Conservation (phyloP, 2,113 vertebrate species). For the Onychostruthus taczanowskii region DNA sequence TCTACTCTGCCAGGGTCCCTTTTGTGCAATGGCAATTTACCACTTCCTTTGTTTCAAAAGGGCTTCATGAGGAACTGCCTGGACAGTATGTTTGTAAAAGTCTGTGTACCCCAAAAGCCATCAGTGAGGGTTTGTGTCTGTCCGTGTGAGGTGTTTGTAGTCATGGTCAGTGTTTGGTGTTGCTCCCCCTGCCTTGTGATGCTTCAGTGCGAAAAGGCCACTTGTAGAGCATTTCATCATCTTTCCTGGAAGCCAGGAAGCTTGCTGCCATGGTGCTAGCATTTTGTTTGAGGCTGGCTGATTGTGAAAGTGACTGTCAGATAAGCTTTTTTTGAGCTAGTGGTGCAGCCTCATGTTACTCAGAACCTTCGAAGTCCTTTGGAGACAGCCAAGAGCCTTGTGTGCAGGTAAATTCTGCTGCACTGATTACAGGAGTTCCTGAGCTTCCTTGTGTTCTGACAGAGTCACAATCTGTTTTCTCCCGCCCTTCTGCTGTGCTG, state of each 20-base stretch:
- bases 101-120: accelerated
- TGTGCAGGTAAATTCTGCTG: neutral
- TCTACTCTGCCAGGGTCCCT: neutral
- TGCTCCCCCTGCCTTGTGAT: neutral
- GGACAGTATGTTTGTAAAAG: neutral
- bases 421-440: neutral
- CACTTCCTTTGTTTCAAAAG: neutral
- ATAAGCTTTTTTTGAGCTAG: neutral
- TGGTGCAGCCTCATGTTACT: accelerated
- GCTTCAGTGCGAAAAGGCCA: neutral
- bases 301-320: neutral
- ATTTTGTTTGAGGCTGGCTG: neutral
- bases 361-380: neutral
- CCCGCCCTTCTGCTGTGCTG: neutral
- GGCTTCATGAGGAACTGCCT: neutral
- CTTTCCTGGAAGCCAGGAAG: neutral
- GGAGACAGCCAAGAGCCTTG: neutral
- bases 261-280: neutral
- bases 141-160: too few relatives aligned
- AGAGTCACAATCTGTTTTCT: neutral
- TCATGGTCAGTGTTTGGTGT: neutral
- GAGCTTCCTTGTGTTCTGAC: neutral
- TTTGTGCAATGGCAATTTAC: neutral
- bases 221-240: neutral
- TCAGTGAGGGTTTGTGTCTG: neutral